Evolutionary conservation across 2,797 vertebrate genomes (phyloP), one percentile per base, ranked within the genome.

Genomic region (Synaphobranchus kaupii): DNA sequence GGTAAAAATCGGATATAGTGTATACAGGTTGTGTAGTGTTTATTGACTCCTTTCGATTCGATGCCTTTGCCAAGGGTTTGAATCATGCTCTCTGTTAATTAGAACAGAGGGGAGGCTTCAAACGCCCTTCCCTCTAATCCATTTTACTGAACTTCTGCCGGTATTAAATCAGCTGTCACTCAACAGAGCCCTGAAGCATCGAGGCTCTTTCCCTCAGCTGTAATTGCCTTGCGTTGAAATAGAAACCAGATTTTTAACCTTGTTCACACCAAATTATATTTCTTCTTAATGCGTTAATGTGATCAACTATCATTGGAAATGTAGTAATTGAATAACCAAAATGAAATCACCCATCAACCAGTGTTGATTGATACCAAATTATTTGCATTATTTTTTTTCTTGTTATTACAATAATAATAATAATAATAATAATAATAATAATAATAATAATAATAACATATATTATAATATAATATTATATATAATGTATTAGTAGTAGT

Each of bases 51-150:
- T 81, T 81, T 50, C 25, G 44, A 48, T 7, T 92, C 90, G 94
- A 91, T 93, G 95, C 94, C 94, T 94, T 76, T 94, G 93, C 93
- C 90, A 95, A 92, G 92, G 93, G 92, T 95, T 95, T 95, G 93
- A 96, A 95, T 96, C 94, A 95, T 95, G 95, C 92, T 94, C 93
- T 95, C 89, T 90, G 90, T 95, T 97, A 96, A 97, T 97, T 96
- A 95, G 94, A 96, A 94, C 92, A 94, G 95, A 93, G 73, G 92
- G 93, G 91, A 90, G 89, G 85, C 90, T 95, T 96, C 92, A 95
- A 93, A 95, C 94, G 91, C 93, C 92, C 92, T 94, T 88, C 91
- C 91, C 89, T 93, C 91, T 94, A 94, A 96, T 95, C 94, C 91
- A 86, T 94, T 94, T 94, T 95, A 95, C 94, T 94, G 86, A 95